Conservation (phyloP, 2,888 invertebrate species). For the Lycophotia porphyrea region DNA sequence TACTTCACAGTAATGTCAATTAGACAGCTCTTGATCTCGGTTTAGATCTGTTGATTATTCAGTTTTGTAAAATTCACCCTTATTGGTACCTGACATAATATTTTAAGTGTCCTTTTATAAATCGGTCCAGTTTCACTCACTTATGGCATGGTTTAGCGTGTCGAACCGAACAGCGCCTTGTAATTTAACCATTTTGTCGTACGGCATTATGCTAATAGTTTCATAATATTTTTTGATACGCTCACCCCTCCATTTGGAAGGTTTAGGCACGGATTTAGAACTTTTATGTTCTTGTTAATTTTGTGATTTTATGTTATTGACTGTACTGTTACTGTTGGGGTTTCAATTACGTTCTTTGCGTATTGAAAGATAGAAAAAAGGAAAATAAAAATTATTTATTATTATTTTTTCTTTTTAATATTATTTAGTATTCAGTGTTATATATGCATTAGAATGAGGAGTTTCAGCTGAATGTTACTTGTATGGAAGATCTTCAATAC, state of each 20-base stretch:
- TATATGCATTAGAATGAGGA: not conserved
- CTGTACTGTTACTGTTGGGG: constrained; percentile 3
- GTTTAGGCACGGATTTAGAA: constrained; percentile 60
- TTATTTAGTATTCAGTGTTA: too few species aligned
- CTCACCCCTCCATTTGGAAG: constrained; percentile 66
- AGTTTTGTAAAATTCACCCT: not conserved
- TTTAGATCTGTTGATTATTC: not conserved
- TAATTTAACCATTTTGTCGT: constrained; percentile 87
- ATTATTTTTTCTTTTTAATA: too few species aligned
- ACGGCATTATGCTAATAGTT: constrained; percentile 87
- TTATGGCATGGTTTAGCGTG: constrained; percentile 70
- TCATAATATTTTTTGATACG: constrained; percentile 87
- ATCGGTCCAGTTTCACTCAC: constrained; percentile 47
- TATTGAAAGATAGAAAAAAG: too few species aligned
- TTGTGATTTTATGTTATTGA: constrained; percentile 28
- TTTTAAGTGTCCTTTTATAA: constrained; percentile 34
- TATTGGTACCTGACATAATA: not conserved
- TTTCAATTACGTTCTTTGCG: not conserved
- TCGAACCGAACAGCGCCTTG: constrained; percentile 66
- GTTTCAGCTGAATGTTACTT: not conserved
- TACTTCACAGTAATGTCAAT: not conserved
- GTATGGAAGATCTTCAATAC: not conserved
- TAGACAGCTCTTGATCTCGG: not conserved
- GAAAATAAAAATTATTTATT: too few species aligned
- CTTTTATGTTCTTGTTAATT: constrained; percentile 55